Evolutionary conservation across 2,113 vertebrate species (phyloP).

Genomic region (Xenopus tropicalis): UCB_Xtro_10.0 CM004444.2:102325501-102326000

Average conservation of each 20-base stretch:
- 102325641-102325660: too few relatives aligned
- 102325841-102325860: not conserved
- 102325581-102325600: too few relatives aligned
- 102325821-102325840: not conserved
- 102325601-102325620: too few relatives aligned
- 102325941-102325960: not conserved
- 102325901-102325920: conserved; percentile 1
- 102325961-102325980: not conserved
- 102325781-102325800: not conserved
- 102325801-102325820: not conserved
- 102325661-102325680: too few relatives aligned
- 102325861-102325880: not conserved
- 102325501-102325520: too few relatives aligned
- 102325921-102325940: not conserved
- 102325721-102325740: too few relatives aligned
- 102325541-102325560: too few relatives aligned
- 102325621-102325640: too few relatives aligned
- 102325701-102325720: too few relatives aligned
- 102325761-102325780: not conserved
- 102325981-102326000: not conserved
- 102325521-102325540: too few relatives aligned
- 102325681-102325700: too few relatives aligned
- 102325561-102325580: too few relatives aligned
- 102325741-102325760: not conserved
- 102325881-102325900: not conserved